A percentile compares a stretch with the other conserved stretches of the same genome.
phyloP scores from a whole-genome alignment of 1,140 invertebrate species.

The Hyposmocoma kahamanoa region DNA sequence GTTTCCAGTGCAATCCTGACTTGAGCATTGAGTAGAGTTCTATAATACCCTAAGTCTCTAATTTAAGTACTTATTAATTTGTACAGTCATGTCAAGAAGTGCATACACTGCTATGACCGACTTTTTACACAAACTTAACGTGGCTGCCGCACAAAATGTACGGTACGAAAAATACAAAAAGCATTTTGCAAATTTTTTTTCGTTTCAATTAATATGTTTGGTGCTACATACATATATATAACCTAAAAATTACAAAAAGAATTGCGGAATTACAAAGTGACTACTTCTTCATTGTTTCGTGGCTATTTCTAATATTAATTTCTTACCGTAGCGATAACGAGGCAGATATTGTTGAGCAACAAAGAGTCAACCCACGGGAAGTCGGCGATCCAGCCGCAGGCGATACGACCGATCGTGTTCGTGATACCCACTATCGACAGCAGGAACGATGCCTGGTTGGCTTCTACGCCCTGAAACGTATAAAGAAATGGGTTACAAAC shows the following conservation, averaged over 20 bases:
- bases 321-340: conserved; percentile 89
- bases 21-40: too few species aligned
- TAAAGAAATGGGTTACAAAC: conserved; percentile 22
- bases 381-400: conserved; percentile 90
- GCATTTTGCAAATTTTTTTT: not conserved
- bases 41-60: too few species aligned
- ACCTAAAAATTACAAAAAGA: not conserved
- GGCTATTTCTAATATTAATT: too few species aligned
- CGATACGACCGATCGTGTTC: conserved; percentile 92
- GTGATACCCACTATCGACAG: conserved; percentile 97
- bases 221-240: not conserved
- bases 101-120: too few species aligned
- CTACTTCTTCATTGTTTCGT: too few species aligned
- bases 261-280: not conserved
- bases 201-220: not conserved
- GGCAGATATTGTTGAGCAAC: conserved; percentile 94
- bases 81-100: too few species aligned
- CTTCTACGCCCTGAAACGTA: conserved; percentile 85
- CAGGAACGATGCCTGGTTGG: conserved; percentile 86
- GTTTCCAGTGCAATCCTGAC: too few species aligned
- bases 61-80: too few species aligned
- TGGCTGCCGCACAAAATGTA: too few species aligned
- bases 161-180: too few species aligned
- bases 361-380: conserved; percentile 92
- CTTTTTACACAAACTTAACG: too few species aligned